A percentile compares a stretch with the other conserved stretches of the same genome.
Evolutionary conservation across 2,113 vertebrate species (phyloP).

Genomic region (Datnioides undecimradiatus): DNA sequence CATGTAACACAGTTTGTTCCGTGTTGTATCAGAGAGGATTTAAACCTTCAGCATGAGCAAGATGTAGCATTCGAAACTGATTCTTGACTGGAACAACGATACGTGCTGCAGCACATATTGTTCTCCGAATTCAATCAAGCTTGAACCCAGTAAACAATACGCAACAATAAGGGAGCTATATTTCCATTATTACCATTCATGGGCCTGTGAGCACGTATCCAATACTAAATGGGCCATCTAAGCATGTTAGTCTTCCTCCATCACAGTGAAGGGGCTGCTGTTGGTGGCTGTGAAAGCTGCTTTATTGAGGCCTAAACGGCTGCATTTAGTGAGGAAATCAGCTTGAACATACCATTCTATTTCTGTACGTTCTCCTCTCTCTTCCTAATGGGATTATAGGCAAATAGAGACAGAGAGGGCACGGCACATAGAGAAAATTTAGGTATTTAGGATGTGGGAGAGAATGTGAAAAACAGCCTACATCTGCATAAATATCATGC

Average conservation of each 20-base stretch:
- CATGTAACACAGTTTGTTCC: background rate
- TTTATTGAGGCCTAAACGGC: slow-evolving; percentile 63
- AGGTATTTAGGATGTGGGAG: slow-evolving; percentile 46
- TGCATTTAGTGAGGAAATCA: slow-evolving; percentile 75
- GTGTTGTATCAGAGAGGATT: background rate
- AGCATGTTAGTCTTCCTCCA: slow-evolving; percentile 52
- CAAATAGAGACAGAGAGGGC: slow-evolving; percentile 61
- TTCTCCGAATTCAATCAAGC: slow-evolving; percentile 16
- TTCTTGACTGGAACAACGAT: background rate
- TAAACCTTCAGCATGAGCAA: background rate
- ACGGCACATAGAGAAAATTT: slow-evolving; percentile 56
- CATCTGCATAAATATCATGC: slow-evolving; percentile 2
- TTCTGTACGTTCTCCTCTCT: slow-evolving; percentile 73
- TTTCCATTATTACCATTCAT: slow-evolving; percentile 31
- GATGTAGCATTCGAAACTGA: background rate
- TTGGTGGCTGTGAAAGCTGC: slow-evolving; percentile 57
- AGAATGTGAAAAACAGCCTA: slow-evolving; percentile 35
- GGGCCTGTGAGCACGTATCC: slow-evolving; percentile 10
- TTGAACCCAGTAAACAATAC: slow-evolving; percentile 17
- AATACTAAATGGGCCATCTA: slow-evolving; percentile 34
- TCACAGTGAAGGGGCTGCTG: slow-evolving; percentile 51
- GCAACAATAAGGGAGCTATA: slow-evolving; percentile 12
- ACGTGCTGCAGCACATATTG: background rate
- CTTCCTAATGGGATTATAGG: slow-evolving; percentile 73
- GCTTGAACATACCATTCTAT: slow-evolving; percentile 74